Evolutionary conservation across 2,113 vertebrate species (phyloP), one percentile per base, ranked within the genome.

Genomic region (Rattus rattus): DNA sequence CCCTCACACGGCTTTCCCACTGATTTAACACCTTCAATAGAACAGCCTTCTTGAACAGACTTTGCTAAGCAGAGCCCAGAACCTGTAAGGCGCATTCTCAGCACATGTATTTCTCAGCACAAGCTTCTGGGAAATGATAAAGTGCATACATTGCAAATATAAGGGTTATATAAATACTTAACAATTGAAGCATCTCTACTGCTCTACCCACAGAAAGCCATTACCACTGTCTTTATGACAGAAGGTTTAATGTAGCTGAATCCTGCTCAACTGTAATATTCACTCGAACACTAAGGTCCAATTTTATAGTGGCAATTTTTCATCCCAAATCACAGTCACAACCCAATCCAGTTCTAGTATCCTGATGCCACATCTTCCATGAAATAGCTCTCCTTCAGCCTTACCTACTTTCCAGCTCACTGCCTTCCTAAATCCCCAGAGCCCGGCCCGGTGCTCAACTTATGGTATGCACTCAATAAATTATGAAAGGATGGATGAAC

Each of bases 161-260:
- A 96, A 97, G 91, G 89, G 95, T 96, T 98, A 92, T 96, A 97
- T 95, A 97, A 97, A 97, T 97, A 97, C 88, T 97, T 97, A 96
- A 95, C 96, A 95, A 86, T 84, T 7, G 36, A 95, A 97, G 97
- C 91, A 96, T 96, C 96, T 96, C 94, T 91, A 91, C 94, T 76
- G 63, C 73, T 97, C 92, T 97, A 91, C 95, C 96, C 93, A 96
- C 96, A 96, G 88, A 97, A 96, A 96, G 81, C 86, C 92, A 94
- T 97, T 97, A 96, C 95, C 92, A 96, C 92, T 91, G 33, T 90
- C 95, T 98, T 97, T 97, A 96, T 96, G 96, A 97, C 92, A 96
- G 92, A 91, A 94, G 89, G 91, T 94, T 97, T 97, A 98, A 97
- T 97, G 89, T 97, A 2, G 0, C 93, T 96, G 94, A 96, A 96